These are phyloP conservation scores for Piaya cayana DNA, from an alignment of 2,113 vertebrate species.

Conservation along the genomic window DNA sequence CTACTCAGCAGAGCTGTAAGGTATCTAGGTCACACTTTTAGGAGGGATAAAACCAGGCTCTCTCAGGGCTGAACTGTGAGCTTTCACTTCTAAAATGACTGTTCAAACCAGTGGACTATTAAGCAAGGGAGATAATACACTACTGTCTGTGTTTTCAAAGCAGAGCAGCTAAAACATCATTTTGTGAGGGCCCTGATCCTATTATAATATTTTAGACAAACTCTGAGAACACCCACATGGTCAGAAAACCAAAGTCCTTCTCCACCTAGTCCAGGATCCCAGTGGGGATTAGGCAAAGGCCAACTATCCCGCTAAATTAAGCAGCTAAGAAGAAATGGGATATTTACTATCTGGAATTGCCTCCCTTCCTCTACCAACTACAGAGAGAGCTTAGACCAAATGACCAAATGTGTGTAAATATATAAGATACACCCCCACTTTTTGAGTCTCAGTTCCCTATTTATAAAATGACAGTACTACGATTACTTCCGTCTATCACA, in stretches of 20 bases:
- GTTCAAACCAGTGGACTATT: slow-evolving; percentile 31
- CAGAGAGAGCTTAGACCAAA: neutral
- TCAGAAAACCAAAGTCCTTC: slow-evolving; percentile 21
- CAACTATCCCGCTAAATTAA: slow-evolving; percentile 6
- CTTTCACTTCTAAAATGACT: slow-evolving; percentile 59
- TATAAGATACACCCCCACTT: neutral
- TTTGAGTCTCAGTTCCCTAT: neutral
- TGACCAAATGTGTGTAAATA: neutral
- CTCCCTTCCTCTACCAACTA: neutral
- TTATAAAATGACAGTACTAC: neutral
- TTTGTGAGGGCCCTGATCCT: slow-evolving; percentile 17
- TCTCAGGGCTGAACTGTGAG: slow-evolving; percentile 25
- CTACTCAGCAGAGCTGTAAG: neutral
- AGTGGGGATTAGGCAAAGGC: neutral
- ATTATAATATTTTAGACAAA: slow-evolving; percentile 43
- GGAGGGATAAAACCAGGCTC: slow-evolving; percentile 21
- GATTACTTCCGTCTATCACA: neutral
- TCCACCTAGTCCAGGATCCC: neutral
- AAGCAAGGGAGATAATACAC: neutral
- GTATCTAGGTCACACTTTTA: slow-evolving; percentile 54
- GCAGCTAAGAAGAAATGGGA: neutral
- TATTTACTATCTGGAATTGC: slow-evolving; percentile 27
- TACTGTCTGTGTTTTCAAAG: slow-evolving; percentile 43
- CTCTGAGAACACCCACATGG: neutral
- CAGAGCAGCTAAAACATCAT: slow-evolving; percentile 19